These are phyloP conservation scores for Amiota mariae DNA, from an alignment of 2,888 invertebrate species.

Conservation along the genomic window DNA sequence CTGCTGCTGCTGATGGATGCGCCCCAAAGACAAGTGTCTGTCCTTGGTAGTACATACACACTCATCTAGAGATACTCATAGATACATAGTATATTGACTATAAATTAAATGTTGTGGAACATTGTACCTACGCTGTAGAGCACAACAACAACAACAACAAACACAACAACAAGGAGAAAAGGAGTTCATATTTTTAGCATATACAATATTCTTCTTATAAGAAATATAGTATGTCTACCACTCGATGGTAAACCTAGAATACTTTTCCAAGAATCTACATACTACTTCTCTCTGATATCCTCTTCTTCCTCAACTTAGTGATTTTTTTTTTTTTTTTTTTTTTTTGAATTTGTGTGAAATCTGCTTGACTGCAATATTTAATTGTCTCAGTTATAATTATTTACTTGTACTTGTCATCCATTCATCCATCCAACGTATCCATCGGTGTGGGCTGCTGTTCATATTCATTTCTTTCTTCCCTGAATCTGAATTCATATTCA, in stretches of 20 bases:
- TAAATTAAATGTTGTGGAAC: conserved; percentile 20
- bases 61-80: not conserved
- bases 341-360: not conserved
- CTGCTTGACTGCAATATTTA: conserved; percentile 11
- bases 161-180: no score
- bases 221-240: not conserved
- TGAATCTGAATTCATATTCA: no score
- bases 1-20: conserved; percentile 7
- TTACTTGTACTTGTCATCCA: conserved; percentile 9
- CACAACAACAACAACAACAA: no score
- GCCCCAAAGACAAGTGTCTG: conserved; percentile 15
- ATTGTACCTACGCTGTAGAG: conserved; percentile 11
- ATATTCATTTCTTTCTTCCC: no score
- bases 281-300: not conserved
- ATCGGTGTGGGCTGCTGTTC: conserved; percentile 10
- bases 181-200: conserved; percentile 23
- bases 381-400: conserved; percentile 16
- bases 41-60: not conserved
- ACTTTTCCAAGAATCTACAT: conserved; percentile 22
- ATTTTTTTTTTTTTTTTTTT: not conserved
- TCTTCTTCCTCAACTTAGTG: no score
- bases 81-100: conserved; percentile 8
- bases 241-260: not conserved
- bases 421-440: not conserved
- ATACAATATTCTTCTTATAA: not conserved